Evolutionary conservation across 2,113 vertebrate genomes (phyloP).

Genomic region (Rafetus swinhoei): DNA sequence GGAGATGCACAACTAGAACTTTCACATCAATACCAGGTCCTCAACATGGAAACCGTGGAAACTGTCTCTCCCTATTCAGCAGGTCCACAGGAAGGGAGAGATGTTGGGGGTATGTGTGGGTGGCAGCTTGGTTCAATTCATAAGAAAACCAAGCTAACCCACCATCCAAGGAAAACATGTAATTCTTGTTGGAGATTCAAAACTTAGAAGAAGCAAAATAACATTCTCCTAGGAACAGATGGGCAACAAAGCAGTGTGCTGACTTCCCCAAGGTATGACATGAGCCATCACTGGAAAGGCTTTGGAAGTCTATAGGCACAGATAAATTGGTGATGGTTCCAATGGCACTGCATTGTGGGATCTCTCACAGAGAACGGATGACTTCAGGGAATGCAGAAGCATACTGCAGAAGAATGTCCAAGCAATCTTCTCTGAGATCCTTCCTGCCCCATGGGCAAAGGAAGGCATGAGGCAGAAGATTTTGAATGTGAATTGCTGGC

Average conservation of each 20-base stretch:
- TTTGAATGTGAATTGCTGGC: neutral
- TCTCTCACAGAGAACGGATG: neutral
- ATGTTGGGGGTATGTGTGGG: neutral
- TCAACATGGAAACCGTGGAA: neutral
- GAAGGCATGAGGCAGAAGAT: neutral
- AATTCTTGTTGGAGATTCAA: neutral
- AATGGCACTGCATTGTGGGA: neutral
- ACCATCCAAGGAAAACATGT: neutral
- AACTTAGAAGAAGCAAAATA: neutral
- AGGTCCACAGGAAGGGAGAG: neutral
- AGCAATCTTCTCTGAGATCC: neutral
- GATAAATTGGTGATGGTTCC: neutral
- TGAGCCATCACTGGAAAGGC: neutral
- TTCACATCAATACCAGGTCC: neutral
- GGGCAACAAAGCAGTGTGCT: neutral
- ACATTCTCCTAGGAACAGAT: neutral
- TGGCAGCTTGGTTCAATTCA: neutral
- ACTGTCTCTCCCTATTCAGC: neutral
- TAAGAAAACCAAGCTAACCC: neutral
- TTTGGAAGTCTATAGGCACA: neutral
- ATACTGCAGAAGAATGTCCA: neutral
- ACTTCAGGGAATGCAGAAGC: neutral
- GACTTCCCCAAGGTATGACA: neutral
- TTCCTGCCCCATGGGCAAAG: neutral
- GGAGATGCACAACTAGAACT: neutral